Conservation (phyloP, 2,888 invertebrate species). For the Papilio gigon region DNA sequence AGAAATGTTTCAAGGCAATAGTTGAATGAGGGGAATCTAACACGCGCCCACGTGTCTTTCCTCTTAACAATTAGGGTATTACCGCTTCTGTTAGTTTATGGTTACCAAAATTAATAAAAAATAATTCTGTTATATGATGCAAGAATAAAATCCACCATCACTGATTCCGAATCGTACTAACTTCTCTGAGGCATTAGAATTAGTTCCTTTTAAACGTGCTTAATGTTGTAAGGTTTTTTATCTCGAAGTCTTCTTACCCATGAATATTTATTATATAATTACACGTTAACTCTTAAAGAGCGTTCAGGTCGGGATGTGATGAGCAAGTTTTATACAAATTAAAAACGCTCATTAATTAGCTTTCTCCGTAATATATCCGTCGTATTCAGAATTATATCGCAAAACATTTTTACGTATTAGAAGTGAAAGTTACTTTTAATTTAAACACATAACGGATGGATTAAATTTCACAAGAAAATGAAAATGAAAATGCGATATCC, state of each 20-base stretch:
- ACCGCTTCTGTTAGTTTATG: neutral
- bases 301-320: constrained; percentile 42
- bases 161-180: no score
- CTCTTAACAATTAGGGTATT: neutral
- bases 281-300: constrained; percentile 16
- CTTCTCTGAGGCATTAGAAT: no score
- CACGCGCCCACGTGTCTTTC: neutral
- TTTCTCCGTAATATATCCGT: constrained; percentile 73
- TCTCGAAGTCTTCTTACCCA: neutral
- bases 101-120: no score
- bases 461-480: neutral
- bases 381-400: constrained; percentile 66
- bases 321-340: constrained; percentile 55
- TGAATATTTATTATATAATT: constrained; percentile 20
- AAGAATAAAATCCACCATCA: no score
- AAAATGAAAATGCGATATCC: no score
- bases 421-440: constrained; percentile 59
- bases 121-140: no score
- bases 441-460: constrained; percentile 34
- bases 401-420: constrained; percentile 61
- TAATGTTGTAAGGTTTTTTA: neutral
- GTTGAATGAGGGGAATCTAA: neutral
- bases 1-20: neutral
- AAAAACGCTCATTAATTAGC: constrained; percentile 69
- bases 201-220: neutral